Base-by-base conservation (phyloP, 92 coral and sea anemone genomes). In the Muricea muricata region DNA sequence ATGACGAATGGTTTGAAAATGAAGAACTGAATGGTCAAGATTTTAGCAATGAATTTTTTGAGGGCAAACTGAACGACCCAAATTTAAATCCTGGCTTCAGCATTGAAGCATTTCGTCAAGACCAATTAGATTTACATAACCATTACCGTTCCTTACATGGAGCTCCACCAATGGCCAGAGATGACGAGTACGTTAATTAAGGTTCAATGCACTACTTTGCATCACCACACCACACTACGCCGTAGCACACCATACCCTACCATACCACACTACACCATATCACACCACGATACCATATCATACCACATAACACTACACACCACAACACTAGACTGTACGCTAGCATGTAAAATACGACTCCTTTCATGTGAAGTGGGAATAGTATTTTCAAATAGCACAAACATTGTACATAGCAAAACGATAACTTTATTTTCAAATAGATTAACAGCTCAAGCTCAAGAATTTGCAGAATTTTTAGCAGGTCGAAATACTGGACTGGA, bases 111-210 rank as follows among this genome's bases (percentile, higher is more conserved):
- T 70, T 70, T 70, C 76, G 76, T 40, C 26, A 34, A 70, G 21
- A 42, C 39, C 76, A 70, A 70, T 54, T 70, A 10, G 54, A 70
- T n/a, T 39, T 70, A n/a, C 76, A 70, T 23, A 70, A 70, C 21
- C 14, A 70, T 42, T 70, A 70, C 26, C 76, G 76, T 3, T 23
- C 50, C 8, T 29, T 17, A 35, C 76, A 70, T 40, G 50, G 48
- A 10, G 76, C 39, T n/a, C 52, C 76, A 9, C 25, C 7, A 8
- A 70, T 70, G 76, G 39, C 13, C 11, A n/a, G 12, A 70, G 33
- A 70, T 70, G 76, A 18, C 35, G 18, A 28, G 76, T 70, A 70
- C 3, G 60, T 52, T 52, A n/a, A n/a, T 37, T 37, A 9, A 4
- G 5, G 42, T 37, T 37, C 42, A 37, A 37, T 9, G 42, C 42